Base-by-base conservation (phyloP, 2,888 invertebrate species). In the Chouioia cunea region DNA sequence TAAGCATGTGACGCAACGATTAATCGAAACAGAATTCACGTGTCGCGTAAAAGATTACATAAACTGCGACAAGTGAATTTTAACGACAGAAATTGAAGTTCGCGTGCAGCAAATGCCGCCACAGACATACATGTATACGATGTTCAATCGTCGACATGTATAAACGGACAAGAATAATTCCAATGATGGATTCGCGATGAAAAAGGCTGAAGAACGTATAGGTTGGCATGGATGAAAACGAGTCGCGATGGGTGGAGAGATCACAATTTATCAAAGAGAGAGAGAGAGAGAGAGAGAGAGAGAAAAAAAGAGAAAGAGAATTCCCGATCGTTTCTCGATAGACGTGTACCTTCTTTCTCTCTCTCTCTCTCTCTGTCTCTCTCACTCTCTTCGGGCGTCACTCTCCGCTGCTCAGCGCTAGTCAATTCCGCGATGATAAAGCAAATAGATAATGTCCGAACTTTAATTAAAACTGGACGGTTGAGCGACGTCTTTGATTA, bases 381-480 rank as follows among this genome's bases (percentile, higher is more conserved):
- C 8, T n/a, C 18, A 10, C 50, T 27, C 67, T 65, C 67, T 58
- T 74, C 73, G 36, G n/a, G 75, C 75, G 76, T 77, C 78, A 77
- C 48, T 73, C 69, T 54, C 6, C 50, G 44, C 59, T 56, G 52
- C 65, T 72, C 69, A 65, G 65, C 73, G 78, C 77, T 80, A 82
- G 81, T 82, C 83, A 78, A 81, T 79, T 81, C 80, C 76, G 77
- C 80, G 82, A 84, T 84, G 84, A 85, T 84, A 83, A 84, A 84
- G 85, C 85, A 85, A 85, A 85, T 85, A 84, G 85, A 85, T 85
- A 85, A 85, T 84, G 83, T 84, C 82, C 81, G 80, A 85, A 85
- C 80, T 85, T 85, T 85, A 84, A 85, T 85, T 85, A 85, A 85
- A 85, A 85, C 82, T 82, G 80, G 85, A 85, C 83, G 82, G 82